Evolutionary conservation across 2,797 vertebrate species (phyloP), one percentile per base, ranked within the genome.

Genomic region (Pseudopleuronectes americanus): DNA sequence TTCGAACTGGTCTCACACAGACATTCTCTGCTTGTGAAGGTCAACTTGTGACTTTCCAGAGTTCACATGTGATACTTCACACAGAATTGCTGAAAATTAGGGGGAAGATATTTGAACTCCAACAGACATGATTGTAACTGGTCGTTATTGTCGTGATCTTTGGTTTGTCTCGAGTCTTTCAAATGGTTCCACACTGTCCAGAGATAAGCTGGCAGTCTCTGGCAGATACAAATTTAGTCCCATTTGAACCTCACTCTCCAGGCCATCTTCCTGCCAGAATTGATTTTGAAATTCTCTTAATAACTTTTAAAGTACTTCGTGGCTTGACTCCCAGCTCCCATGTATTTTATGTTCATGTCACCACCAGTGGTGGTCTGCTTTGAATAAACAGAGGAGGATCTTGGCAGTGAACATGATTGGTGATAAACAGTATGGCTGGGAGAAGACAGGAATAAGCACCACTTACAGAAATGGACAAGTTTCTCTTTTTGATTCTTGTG

Each of bases 311-410:
- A 81, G 56, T 59, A 66, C 67, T 68, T 64, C 55, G 48, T 51
- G 65, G 62, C 74, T 59, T 9, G 22, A 31, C 70, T 76, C 59
- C 51, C 65, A 59, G 80, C 57, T 8, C 53, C 53, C 61, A 8
- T 16, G 57, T 12, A 21, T 82, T 77, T 76, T 48, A 65, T 77
- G 68, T 83, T 84, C 62, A 41, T 66, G 70, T 70, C 57, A 74
- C 71, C 56, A 67, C 8, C 57, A 61, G 67, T 17, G 2, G 45
- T 5, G 1, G 49, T 67, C 75, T 68, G 0, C 70, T 71, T 8
- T 7, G 65, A 77, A 71, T 80, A 85, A 77, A 84, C 64, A 75
- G 51, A 64, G 57, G 68, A 66, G 63, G 58, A 71, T 17, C 43
- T 79, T 74, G 76, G 81, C 81, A 67, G 67, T 0, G 45, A 47